Evolutionary conservation across 2,888 invertebrate species (phyloP), one percentile per base, ranked within the genome.

Genomic region (Lepidochrysops patricia): DNA sequence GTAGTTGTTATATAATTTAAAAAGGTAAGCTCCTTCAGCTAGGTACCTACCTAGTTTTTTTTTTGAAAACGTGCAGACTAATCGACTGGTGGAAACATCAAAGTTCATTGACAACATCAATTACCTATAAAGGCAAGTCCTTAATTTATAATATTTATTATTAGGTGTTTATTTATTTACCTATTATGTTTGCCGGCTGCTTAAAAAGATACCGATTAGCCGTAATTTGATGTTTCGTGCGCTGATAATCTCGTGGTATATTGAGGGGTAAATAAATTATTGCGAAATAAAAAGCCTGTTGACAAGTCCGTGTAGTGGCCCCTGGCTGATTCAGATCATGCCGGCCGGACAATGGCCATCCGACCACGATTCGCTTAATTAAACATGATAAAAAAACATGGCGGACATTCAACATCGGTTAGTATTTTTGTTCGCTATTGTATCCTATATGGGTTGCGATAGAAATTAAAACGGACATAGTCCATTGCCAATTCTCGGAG

Each of bases 341-440:
- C 84, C 84, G 82, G 83, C 80, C 73, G 80, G 80, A 84, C 84
- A 84, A 84, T 84, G 81, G 81, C 75, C 79, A 79, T 80, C 79
- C 74, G 73, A 74, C 76, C 79, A 79, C 81, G 80, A 82, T 80
- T 80, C 81, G 74, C 76, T 83, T 84, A 84, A 85, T 85, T 85
- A 85, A 81, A 82, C 78, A 81, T 77, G 78, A 74, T 72, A 76
- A 82, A 80, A 82, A 79, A 75, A 80, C 67, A 67, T 67, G 66
- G 63, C 67, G 68, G 67, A 68, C 67, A 69, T 70, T 68, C 66
- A 65, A 68, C 67, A 70, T 70, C 67, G 66, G 66, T 65, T 57
- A 50, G 63, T 64, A 68, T 63, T 66, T 63, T 64, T 65, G 62
- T 61, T 64, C 63, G 64, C 61, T 43, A 64, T 59, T 62, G 62